Evolutionary conservation across 2,113 vertebrate species (phyloP), one percentile per base, ranked within the genome.

Genomic region (Aix galericulata): DNA sequence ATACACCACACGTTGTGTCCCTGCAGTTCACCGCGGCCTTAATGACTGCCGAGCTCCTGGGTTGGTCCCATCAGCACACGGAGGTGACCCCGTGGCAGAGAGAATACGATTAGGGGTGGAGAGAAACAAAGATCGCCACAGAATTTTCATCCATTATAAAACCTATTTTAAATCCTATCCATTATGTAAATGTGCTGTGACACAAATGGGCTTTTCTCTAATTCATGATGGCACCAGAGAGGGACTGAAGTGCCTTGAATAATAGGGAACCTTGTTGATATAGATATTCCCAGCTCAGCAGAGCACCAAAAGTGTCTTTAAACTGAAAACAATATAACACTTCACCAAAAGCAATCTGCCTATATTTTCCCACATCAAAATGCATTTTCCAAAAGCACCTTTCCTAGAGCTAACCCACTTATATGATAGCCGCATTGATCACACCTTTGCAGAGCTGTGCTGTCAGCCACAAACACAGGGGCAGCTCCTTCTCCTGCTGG

Each of bases 201-300:
- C 91, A 94, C 27, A 87, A 95, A 94, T 64, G 88, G 74, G 59
- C 46, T 93, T 66, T 77, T 89, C 79, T 89, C 81, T 73, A 71
- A 85, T 89, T 96, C 55, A 7, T 73, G 88, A 13, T 68, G 78
- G 71, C 87, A 77, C 69, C 52, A 48, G 53, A 34, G 40, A 93
- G 73, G 22, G 34, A 42, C 8, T 52, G 87, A 93, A 76, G 92
- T 36, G 62, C 59, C 74, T 40, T 53, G 38, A 82, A 22, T 58
- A 82, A 56, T 42, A 88, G 36, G 36, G 29, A 81, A 14, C n/a
- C 63, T 69, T 46, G 26, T 21, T 95, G 84, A 55, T 85, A 85
- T 26, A 72, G 89, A 71, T n/a, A 95, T 20, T 93, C 68, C 68
- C 81, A 93, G 56, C 52, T 78, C 81, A 82, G 46, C 72, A 75